These are phyloP conservation scores for Esox lucius DNA, from an alignment of 2,797 vertebrate genomes.

Conservation along the genomic window DNA sequence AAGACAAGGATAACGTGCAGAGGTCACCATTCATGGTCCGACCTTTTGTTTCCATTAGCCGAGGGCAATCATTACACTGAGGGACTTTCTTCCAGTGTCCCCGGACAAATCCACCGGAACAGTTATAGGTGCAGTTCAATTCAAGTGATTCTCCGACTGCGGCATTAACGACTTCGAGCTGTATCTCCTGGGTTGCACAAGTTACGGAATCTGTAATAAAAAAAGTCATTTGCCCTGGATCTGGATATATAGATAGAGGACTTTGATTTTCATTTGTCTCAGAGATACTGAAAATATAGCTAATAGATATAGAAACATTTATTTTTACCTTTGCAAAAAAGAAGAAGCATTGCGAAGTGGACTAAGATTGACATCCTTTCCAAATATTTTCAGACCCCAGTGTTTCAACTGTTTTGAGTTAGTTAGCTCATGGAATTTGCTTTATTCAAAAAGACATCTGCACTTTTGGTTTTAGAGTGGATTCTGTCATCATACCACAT, in stretches of 20 bases:
- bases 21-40: conserved; percentile 9
- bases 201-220: conserved; percentile 57
- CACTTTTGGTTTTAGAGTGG: conserved; percentile 42
- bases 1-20: conserved; percentile 55
- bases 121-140: conserved; percentile 73
- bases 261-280: background rate
- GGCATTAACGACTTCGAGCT: conserved; percentile 36
- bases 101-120: conserved; percentile 69
- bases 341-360: conserved; percentile 49
- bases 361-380: conserved; percentile 37
- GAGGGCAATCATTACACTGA: conserved; percentile 26
- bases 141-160: conserved; percentile 52
- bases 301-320: background rate
- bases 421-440: conserved; percentile 5
- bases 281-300: background rate
- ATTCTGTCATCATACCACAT: conserved; percentile 17
- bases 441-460: conserved; percentile 22
- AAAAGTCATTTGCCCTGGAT: background rate
- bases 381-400: conserved; percentile 7
- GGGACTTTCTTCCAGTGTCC: conserved; percentile 60
- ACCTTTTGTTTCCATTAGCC: background rate
- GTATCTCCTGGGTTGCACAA: conserved; percentile 16
- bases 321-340: conserved; percentile 62
- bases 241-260: background rate
- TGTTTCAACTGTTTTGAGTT: conserved; percentile 19